phyloP scores from a whole-genome alignment of 2,888 invertebrate species.

The Drosophila pegasa region DNA sequence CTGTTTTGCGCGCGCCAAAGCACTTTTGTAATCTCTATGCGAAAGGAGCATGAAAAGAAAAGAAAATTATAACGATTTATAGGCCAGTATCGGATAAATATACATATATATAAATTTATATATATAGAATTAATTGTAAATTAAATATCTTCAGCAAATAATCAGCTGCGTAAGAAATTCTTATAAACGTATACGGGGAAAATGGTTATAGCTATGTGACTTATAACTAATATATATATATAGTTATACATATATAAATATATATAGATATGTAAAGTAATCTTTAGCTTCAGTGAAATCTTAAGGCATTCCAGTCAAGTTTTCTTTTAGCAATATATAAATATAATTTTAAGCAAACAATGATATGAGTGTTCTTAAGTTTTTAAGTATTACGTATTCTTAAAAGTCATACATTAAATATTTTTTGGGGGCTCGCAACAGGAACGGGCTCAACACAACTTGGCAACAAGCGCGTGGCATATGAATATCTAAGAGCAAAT shows the following conservation, averaged over 20 bases:
- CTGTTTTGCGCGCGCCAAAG: constrained; percentile 15
- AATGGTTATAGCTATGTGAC: too few relatives aligned
- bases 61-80: background rate
- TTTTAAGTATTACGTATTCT: background rate
- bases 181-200: background rate
- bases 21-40: constrained; percentile 8
- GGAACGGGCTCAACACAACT: constrained; percentile 50
- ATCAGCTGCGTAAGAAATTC: background rate
- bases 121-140: background rate
- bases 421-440: constrained; percentile 75
- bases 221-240: too few relatives aligned
- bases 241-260: background rate
- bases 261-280: background rate
- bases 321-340: background rate
- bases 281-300: background rate
- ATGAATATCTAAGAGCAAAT: background rate
- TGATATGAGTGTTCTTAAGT: too few relatives aligned
- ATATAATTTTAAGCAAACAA: background rate
- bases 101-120: too few relatives aligned
- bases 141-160: background rate
- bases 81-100: background rate
- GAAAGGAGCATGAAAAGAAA: background rate
- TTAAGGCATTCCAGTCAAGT: background rate
- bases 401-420: background rate
- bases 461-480: constrained; percentile 55